phyloP scores from a whole-genome alignment of 2,888 invertebrate species.

The Synanthedon tipuliformis region DNA sequence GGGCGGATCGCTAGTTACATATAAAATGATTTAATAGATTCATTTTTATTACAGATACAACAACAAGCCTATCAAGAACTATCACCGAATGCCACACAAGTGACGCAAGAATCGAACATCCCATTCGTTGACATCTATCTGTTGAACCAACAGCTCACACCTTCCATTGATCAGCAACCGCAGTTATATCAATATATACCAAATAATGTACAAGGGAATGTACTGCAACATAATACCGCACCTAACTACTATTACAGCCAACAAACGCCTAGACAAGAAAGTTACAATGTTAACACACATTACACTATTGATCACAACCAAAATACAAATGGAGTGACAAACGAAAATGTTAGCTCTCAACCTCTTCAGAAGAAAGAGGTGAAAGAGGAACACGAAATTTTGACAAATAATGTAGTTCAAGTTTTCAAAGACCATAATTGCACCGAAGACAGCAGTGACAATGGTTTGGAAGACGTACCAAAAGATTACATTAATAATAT shows the following conservation, averaged over 20 bases:
- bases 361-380: constrained; percentile 29
- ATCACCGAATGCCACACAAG: constrained; percentile 2
- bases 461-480: constrained; percentile 10
- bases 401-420: constrained; percentile 31
- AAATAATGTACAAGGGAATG: constrained; percentile 8
- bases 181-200: constrained; percentile 15
- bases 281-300: constrained; percentile 1
- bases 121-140: constrained; percentile 31
- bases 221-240: constrained; percentile 12
- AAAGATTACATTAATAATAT: constrained; percentile 22
- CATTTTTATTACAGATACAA: constrained; percentile 8
- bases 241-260: constrained; percentile 16
- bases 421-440: constrained; percentile 57
- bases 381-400: constrained; percentile 23
- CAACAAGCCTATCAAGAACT: constrained; percentile 8
- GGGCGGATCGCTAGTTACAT: too few relatives aligned
- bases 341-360: constrained; percentile 5
- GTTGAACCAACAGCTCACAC: constrained; percentile 36
- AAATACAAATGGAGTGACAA: not conserved
- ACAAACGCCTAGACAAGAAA: constrained; percentile 22
- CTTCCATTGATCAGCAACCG: constrained; percentile 12
- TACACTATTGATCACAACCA: constrained; percentile 3
- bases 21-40: too few relatives aligned
- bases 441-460: constrained; percentile 19
- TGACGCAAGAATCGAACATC: not conserved